Base-by-base conservation (phyloP, 53 echinoderm and acorn worm species). In the Holothuria scabra region DNA sequence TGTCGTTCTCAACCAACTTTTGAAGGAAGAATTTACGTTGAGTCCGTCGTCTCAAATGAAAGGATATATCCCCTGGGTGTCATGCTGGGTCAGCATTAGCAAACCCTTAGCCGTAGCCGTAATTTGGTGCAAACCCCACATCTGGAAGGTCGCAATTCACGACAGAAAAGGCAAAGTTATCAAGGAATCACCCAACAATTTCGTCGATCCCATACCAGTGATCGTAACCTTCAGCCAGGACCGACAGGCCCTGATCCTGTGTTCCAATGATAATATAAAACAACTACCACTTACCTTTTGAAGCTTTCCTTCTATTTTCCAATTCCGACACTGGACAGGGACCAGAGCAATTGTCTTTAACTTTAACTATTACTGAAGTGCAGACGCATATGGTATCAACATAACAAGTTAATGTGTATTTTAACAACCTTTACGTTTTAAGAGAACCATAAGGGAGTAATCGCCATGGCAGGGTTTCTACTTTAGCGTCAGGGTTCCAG, bases 91-190 rank as follows among this genome's bases (percentile, higher is more conserved):
- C 26, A 22, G 14, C 12, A 52, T 52, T n/a, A 8, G 11, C n/a
- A 75, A 49, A 25, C 46, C 75, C 26, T 21, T 25, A 10, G 49
- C 19, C 14, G 22, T 75, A 18, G 75, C 75, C 24, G 75, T 75
- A 28, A 52, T 75, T 9, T 75, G 75, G 75, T 75, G 75, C 23
- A 46, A 49, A 52, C 49, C 75, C 55, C 55, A 44, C 26, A 9
- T 9, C 2, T 75, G 75, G 75, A 75, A 75, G 46, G 49, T 75
- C 12, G 75, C 28, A 13, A 49, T 75, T n/a, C 75, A 75, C 49
- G 75, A 75, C 26, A 35, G 6, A 35, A 24, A 28, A 55, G 75
- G 75, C 12, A 75, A 55, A 55, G 24, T 24, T 22, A 20, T 75
- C 26, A 75, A 75, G 22, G 75, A 75, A 28, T 28, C 49, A 21